Percentiles rank a stretch among this genome's conserved stretches.
Conservation (phyloP, 2,888 invertebrate genomes). For the Drosophila helvetica region DNA sequence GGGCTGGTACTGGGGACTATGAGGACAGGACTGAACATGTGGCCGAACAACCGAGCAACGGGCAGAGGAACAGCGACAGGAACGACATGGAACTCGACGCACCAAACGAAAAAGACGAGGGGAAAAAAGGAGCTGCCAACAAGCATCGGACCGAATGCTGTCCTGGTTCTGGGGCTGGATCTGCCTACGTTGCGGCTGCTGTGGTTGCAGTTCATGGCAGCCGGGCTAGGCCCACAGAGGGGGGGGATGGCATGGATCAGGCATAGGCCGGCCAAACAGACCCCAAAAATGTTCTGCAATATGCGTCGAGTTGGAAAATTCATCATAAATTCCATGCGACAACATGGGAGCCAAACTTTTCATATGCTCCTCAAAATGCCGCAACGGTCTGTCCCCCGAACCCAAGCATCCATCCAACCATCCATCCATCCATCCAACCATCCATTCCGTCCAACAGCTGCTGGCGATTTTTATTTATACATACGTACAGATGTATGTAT, state of each 20-base stretch:
- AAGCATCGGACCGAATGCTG: conserved; percentile 71
- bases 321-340: conserved; percentile 79
- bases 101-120: conserved; percentile 49
- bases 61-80: conserved; percentile 53
- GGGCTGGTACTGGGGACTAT: conserved; percentile 37
- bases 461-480: conserved; percentile 52
- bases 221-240: conserved; percentile 18
- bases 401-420: conserved; percentile 12
- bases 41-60: conserved; percentile 70
- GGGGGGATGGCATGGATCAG: conserved; percentile 39
- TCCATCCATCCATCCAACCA: conserved; percentile 9
- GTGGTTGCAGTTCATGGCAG: conserved; percentile 67
- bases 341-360: conserved; percentile 73
- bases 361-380: conserved; percentile 65
- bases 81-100: conserved; percentile 62
- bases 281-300: conserved; percentile 80
- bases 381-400: conserved; percentile 34
- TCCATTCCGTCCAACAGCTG: conserved; percentile 50
- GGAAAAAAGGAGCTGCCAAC: conserved; percentile 53
- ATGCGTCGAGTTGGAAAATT: conserved; percentile 75
- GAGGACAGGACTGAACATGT: conserved; percentile 62
- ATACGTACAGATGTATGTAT: conserved; percentile 7
- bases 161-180: conserved; percentile 38
- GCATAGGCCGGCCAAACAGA: conserved; percentile 71
- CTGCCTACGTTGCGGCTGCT: conserved; percentile 54